Conservation (phyloP, 2,797 vertebrate species). For the Nannoperca australis region DNA sequence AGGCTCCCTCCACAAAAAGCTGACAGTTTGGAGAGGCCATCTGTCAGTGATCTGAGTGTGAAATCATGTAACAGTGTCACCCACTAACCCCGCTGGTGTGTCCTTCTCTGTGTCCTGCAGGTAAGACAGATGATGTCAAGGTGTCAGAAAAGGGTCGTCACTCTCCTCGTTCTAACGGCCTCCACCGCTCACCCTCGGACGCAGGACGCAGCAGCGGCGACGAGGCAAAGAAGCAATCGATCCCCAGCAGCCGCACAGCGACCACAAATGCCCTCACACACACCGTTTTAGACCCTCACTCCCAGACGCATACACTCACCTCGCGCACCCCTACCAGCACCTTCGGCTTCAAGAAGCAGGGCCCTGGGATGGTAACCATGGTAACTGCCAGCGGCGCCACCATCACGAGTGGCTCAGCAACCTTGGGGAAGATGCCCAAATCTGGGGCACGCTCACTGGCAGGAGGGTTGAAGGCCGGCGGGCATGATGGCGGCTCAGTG, state of each 20-base stretch:
- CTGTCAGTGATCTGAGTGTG: not conserved
- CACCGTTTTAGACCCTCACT: constrained; percentile 67
- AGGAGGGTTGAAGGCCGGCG: constrained; percentile 81
- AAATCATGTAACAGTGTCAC: no score
- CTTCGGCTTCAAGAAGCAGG: constrained; percentile 88
- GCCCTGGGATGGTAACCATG: constrained; percentile 88
- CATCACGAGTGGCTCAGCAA: constrained; percentile 95
- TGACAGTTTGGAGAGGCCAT: not conserved
- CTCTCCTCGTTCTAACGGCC: constrained; percentile 90
- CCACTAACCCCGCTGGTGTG: not conserved
- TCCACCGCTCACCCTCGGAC: constrained; percentile 94
- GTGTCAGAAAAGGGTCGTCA: constrained; percentile 95
- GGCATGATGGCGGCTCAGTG: constrained; percentile 80
- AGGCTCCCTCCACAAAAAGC: no score
- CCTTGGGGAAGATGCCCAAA: constrained; percentile 96
- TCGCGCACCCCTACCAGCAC: constrained; percentile 80
- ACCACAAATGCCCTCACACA: constrained; percentile 59
- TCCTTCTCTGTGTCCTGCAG: constrained; percentile 73
- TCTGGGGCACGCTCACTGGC: constrained; percentile 87
- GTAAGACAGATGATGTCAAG: constrained; percentile 97
- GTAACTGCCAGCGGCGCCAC: constrained; percentile 95
- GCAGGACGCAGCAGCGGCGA: constrained; percentile 94
- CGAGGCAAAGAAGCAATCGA: constrained; percentile 88
- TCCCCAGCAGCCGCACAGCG: constrained; percentile 61
- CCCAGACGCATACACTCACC: constrained; percentile 60